Conservation (phyloP, 1,140 invertebrate species). For the Drosophila ironensis region DNA sequence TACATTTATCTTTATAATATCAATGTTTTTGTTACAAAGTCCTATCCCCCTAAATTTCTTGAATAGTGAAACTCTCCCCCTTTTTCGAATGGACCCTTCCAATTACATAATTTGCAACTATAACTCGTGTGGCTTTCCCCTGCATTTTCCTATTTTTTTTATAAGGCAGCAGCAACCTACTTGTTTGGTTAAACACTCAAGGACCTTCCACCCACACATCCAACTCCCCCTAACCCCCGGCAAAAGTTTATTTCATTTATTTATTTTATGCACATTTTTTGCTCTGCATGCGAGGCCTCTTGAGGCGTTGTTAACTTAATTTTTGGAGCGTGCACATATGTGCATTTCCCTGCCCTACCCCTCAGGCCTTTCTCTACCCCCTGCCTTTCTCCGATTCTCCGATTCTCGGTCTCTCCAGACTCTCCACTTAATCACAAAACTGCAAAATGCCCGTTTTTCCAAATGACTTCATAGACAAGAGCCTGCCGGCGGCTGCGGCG, state of each 20-base stretch:
- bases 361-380: background rate
- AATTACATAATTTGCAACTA: slow-evolving; percentile 31
- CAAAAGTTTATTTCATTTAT: slow-evolving; percentile 46
- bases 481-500: slow-evolving; percentile 42
- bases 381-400: background rate
- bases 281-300: slow-evolving; percentile 55
- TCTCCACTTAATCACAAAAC: slow-evolving; percentile 66
- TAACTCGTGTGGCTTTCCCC: slow-evolving; percentile 7
- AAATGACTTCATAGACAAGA: slow-evolving; percentile 77
- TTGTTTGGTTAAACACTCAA: slow-evolving; percentile 38
- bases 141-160: no score
- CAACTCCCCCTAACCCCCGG: slow-evolving; percentile 13
- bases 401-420: slow-evolving; percentile 40
- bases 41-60: background rate
- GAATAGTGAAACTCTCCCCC: background rate
- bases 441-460: slow-evolving; percentile 76
- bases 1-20: no score
- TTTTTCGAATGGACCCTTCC: background rate
- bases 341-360: slow-evolving; percentile 23
- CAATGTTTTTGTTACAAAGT: no score
- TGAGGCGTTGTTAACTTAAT: slow-evolving; percentile 79
- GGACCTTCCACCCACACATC: background rate
- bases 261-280: slow-evolving; percentile 16
- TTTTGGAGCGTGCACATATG: slow-evolving; percentile 79
- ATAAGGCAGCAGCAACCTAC: slow-evolving; percentile 16